Evolutionary conservation across 1,140 invertebrate genomes (phyloP).

Genomic region (Tetraneura akinire): DNA sequence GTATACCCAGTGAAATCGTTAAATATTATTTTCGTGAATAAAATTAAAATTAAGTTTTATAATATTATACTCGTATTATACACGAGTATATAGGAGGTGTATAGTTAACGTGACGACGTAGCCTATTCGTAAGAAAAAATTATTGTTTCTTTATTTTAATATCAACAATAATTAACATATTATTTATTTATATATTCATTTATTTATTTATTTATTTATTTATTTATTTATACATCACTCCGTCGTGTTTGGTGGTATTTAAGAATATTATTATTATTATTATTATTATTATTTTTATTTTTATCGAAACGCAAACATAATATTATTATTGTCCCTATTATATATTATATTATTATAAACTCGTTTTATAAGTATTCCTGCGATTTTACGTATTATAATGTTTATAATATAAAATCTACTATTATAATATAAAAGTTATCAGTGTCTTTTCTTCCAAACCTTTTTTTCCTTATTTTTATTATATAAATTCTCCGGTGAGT

Average conservation of each 20-base stretch:
- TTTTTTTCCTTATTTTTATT: neutral
- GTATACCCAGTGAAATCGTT: neutral
- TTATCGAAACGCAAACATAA: neutral
- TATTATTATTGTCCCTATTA: neutral
- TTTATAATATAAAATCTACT: neutral
- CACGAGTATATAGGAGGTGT: too few species aligned
- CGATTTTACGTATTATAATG: constrained; percentile 1
- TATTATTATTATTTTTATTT: neutral
- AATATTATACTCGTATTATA: too few species aligned
- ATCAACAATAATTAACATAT: neutral
- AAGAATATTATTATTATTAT: too few species aligned
- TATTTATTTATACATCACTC: neutral
- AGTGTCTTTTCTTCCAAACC: too few species aligned
- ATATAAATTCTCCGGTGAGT: too few species aligned
- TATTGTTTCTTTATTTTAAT: constrained; percentile 3
- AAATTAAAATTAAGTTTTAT: neutral
- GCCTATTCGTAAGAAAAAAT: neutral
- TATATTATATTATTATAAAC: neutral
- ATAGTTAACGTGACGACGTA: neutral
- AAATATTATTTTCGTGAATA: neutral
- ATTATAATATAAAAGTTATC: too few species aligned
- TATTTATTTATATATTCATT: too few species aligned
- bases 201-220: too few species aligned
- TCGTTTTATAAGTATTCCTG: constrained; percentile 4
- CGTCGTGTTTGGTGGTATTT: neutral